Evolutionary conservation across 1,140 invertebrate species (phyloP).

Genomic region (Notospermus geniculatus): DNA sequence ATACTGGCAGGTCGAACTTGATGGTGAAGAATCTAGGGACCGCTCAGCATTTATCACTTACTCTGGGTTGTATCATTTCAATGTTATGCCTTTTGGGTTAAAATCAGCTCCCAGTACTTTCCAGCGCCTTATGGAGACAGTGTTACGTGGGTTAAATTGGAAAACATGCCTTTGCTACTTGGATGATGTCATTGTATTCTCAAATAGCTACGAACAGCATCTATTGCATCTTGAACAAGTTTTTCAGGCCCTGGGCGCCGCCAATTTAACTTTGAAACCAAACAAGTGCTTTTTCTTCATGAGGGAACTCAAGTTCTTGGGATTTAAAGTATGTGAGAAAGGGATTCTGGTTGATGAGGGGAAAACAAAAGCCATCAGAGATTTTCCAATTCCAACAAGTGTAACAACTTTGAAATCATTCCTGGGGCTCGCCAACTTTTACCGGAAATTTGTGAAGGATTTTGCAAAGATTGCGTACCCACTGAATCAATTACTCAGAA

Average conservation of each 20-base stretch:
- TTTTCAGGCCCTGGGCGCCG: conserved; percentile 12
- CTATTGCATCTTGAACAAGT: conserved; percentile 4
- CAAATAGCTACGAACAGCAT: conserved; percentile 11
- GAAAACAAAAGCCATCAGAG: conserved; percentile 27
- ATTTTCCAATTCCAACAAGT: conserved; percentile 46
- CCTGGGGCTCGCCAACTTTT: conserved; percentile 58
- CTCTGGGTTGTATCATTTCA: conserved; percentile 26
- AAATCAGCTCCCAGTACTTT: conserved; percentile 18
- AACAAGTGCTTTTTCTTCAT: conserved; percentile 54
- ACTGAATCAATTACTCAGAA: conserved; percentile 23
- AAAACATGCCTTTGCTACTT: conserved; percentile 15
- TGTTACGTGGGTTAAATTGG: conserved; percentile 22
- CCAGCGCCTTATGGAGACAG: conserved; percentile 15
- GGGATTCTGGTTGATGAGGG: conserved; percentile 24
- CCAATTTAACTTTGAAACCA: conserved; percentile 52
- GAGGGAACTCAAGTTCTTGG: conserved; percentile 24
- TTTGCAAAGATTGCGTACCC: conserved; percentile 25
- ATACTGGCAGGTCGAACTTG: conserved; percentile 53
- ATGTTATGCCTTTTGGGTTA: conserved; percentile 20
- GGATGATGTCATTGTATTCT: conserved; percentile 18
- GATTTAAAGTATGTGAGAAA: conserved; percentile 23
- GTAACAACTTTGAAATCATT: conserved; percentile 56
- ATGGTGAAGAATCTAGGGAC: conserved; percentile 38
- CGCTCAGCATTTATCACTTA: conserved; percentile 36
- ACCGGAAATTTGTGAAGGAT: conserved; percentile 29